Percentiles rank a stretch among this genome's conserved stretches.
Conservation (phyloP, 1,140 invertebrate species). For the Spodoptera litura region DNA sequence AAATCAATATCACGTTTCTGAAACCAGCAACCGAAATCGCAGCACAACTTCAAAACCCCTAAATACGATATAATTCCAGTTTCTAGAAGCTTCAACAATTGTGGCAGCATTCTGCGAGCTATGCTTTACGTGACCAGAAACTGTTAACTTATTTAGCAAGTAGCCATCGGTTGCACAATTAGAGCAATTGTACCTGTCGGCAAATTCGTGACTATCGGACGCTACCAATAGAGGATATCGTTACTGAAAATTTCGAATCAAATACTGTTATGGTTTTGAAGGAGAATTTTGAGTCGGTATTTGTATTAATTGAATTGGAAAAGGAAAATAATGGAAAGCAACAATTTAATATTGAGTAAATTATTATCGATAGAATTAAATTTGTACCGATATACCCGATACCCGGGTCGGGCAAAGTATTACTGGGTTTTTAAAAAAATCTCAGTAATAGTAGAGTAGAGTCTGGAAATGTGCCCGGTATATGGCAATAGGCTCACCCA, state of each 20-base stretch:
- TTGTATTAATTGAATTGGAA: too few relatives aligned
- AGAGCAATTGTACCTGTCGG: constrained; percentile 34
- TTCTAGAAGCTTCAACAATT: constrained; percentile 20
- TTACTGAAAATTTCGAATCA: not conserved
- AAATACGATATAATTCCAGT: constrained; percentile 27
- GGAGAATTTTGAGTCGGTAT: not conserved
- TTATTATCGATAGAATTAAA: too few relatives aligned
- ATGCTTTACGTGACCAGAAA: constrained; percentile 46
- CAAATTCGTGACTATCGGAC: constrained; percentile 19
- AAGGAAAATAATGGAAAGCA: too few relatives aligned
- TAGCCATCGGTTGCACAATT: constrained; percentile 41
- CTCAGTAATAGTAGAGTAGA: too few relatives aligned
- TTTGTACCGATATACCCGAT: too few relatives aligned
- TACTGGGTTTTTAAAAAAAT: too few relatives aligned
- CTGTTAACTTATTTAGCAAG: constrained; percentile 40
- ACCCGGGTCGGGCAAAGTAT: too few relatives aligned
- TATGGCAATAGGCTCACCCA: too few relatives aligned
- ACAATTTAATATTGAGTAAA: too few relatives aligned
- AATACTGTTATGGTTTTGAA: constrained; percentile 22
- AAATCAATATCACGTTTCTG: not conserved
- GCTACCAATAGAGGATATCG: constrained; percentile 9
- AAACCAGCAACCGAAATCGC: not conserved
- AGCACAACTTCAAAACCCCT: constrained; percentile 2
- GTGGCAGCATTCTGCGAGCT: constrained; percentile 20
- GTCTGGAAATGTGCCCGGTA: too few relatives aligned